phyloP scores from a whole-genome alignment of 2,888 invertebrate genomes.

The Orthonevra nobilis region DNA sequence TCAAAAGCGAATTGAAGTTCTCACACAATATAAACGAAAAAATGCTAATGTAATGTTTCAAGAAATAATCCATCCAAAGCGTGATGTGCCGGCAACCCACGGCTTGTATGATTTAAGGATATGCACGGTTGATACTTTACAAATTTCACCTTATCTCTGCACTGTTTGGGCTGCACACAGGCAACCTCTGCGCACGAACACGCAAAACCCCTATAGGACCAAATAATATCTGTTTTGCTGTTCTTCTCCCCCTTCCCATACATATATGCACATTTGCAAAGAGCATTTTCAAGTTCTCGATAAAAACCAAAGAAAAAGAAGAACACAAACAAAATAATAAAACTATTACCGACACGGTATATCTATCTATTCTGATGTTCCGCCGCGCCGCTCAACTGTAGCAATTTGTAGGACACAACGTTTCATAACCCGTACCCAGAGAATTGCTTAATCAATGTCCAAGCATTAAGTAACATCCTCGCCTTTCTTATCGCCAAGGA shows the following conservation, averaged over 20 bases:
- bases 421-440: slow-evolving; percentile 54
- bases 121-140: slow-evolving; percentile 30
- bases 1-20: too few species aligned
- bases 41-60: too few species aligned
- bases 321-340: neutral
- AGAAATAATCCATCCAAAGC: too few species aligned
- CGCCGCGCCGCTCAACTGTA: neutral
- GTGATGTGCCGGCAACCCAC: too few species aligned
- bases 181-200: slow-evolving; percentile 29
- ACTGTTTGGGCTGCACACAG: slow-evolving; percentile 18
- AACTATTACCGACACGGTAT: neutral
- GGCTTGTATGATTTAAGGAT: neutral
- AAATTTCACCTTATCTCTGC: slow-evolving; percentile 51
- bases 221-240: neutral
- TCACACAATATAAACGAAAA: too few species aligned
- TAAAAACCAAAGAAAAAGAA: neutral
- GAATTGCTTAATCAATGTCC: slow-evolving; percentile 70
- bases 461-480: slow-evolving; percentile 60
- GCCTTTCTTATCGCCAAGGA: slow-evolving; percentile 30
- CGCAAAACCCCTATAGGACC: slow-evolving; percentile 47
- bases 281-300: slow-evolving; percentile 45
- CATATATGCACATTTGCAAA: slow-evolving; percentile 14
- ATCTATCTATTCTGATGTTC: slow-evolving; percentile 15
- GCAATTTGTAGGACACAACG: slow-evolving; percentile 48
- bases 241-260: neutral